Evolutionary conservation across 2,888 invertebrate species (phyloP), one percentile per base, ranked within the genome.

Genomic region (Hypena proboscidalis): DNA sequence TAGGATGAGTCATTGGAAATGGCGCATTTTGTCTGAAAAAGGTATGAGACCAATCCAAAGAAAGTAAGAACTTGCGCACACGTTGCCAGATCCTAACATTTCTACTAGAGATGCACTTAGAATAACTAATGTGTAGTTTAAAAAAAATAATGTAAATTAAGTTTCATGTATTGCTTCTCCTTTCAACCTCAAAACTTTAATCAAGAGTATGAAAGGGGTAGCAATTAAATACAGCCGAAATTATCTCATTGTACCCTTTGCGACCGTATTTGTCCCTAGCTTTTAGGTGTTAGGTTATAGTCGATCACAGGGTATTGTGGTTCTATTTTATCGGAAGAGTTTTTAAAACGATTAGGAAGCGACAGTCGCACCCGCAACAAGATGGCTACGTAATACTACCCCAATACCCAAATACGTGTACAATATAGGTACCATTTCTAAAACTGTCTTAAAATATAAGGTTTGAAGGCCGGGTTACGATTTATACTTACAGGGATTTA

Each of bases 231-330:
- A 35, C 4, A 10, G 25, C 19, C 46, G 62, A 76, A 74, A 71
- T 67, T 67, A 38, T 52, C 43, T 56, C 49, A 47, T 78, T 84
- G 86, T 82, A 56, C 82, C 80, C 84, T 89, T 86, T 87, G 89
- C 89, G 81, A 87, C 83, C 77, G 75, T 86, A 81, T 76, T 80
- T 86, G 86, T 88, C 89, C 85, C 85, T 90, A 90, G 90, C 81
- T 83, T 77, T 74, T 89, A 90, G 85, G 80, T 84, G 74, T 83
- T 90, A 90, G 89, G 77, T 81, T 83, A 87, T 81, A 81, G 69
- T 85, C 78, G 77, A 88, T 79, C 89, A 88, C 90, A 90, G 90
- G 90, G 90, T 90, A 90, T 90, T 90, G 90, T 82, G 90, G 90
- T 90, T 87, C 87, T 90, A 89, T 90, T 88, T 89, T 88, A 85